phyloP scores from a whole-genome alignment of 2,797 vertebrate genomes.

The Scleropages formosus region DNA sequence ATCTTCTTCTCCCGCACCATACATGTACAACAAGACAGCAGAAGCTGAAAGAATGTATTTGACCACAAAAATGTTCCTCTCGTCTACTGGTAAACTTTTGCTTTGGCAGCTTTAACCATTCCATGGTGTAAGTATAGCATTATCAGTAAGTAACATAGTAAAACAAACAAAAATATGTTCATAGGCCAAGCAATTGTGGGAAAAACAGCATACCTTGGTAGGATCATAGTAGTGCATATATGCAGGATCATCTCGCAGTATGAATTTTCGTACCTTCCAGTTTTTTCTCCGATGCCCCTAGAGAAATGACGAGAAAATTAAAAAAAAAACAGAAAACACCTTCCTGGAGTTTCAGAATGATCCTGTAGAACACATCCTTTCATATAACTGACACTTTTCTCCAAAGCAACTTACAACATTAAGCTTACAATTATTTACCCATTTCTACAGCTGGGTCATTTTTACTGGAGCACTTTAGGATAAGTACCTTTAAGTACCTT shows the following conservation, averaged over 20 bases:
- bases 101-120: not conserved
- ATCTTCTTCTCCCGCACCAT: too few relatives aligned
- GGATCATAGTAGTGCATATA: constrained; percentile 95
- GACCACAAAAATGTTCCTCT: too few relatives aligned
- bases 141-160: not conserved
- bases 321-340: not conserved
- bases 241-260: constrained; percentile 89
- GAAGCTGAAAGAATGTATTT: too few relatives aligned
- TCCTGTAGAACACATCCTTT: too few relatives aligned
- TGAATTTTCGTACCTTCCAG: constrained; percentile 96
- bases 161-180: not conserved
- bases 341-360: too few relatives aligned
- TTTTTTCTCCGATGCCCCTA: constrained; percentile 93
- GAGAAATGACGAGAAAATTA: constrained; percentile 20
- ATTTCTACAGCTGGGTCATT: too few relatives aligned
- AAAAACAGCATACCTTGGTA: constrained; percentile 73
- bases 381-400: too few relatives aligned
- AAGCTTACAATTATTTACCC: too few relatives aligned
- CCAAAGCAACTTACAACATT: too few relatives aligned
- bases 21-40: too few relatives aligned
- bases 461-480: too few relatives aligned
- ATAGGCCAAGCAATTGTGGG: not conserved
- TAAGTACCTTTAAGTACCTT: too few relatives aligned
- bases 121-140: not conserved
- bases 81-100: not conserved